Percentiles rank a stretch among this genome's conserved stretches.
Evolutionary conservation across 2,797 vertebrate genomes (phyloP).

Genomic region (Paedocypris micromegethes): DNA sequence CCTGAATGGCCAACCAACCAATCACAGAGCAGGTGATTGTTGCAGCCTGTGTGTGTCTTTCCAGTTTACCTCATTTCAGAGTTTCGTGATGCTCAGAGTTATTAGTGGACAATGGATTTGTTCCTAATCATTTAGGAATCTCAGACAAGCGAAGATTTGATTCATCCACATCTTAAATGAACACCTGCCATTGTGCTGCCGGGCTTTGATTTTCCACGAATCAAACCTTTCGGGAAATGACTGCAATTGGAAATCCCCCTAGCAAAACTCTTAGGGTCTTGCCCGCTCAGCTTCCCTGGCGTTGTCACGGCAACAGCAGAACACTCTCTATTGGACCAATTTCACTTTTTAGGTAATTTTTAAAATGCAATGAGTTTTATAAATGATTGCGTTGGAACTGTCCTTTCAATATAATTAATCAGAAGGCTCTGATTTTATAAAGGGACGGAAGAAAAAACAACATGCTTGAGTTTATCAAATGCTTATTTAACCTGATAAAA

Average conservation of each 20-base stretch:
- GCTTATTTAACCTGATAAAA: no score
- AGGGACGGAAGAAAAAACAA: no score
- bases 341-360: conserved; percentile 16
- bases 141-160: conserved; percentile 35
- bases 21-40: background rate
- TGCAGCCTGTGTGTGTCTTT: background rate
- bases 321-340: conserved; percentile 4
- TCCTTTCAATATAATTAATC: no score
- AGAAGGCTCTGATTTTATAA: no score
- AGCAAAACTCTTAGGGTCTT: conserved; percentile 32
- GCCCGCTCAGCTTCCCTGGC: conserved; percentile 49
- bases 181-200: conserved; percentile 35
- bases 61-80: background rate
- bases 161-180: conserved; percentile 38
- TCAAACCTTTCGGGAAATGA: conserved; percentile 33
- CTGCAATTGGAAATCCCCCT: conserved; percentile 37
- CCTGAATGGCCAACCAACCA: no score
- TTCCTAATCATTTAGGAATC: conserved; percentile 38
- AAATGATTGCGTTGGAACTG: background rate
- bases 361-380: conserved; percentile 1
- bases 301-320: conserved; percentile 58
- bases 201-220: conserved; percentile 27
- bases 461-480: no score
- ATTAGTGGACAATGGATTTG: conserved; percentile 9
- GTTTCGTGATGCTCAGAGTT: conserved; percentile 17